Evolutionary conservation across 2,888 invertebrate species (phyloP).

Genomic region (Neoaliturus tenellus): DNA sequence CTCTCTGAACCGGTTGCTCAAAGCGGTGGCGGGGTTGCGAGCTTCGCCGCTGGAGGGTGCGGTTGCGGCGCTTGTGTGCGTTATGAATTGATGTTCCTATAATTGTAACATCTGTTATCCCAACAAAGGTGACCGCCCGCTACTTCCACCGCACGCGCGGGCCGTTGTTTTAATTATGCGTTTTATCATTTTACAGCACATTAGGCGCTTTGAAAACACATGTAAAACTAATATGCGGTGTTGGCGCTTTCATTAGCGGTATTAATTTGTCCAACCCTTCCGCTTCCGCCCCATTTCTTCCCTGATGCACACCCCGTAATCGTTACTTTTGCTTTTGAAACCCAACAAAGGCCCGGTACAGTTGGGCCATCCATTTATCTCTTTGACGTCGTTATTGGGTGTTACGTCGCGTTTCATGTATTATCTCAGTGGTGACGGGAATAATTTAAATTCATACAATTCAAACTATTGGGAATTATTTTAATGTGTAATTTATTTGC

Average conservation of each 20-base stretch:
- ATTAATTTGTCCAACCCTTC: conserved; percentile 25
- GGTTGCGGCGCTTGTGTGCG: conserved; percentile 3
- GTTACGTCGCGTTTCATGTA: too few relatives aligned
- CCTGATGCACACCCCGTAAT: conserved; percentile 11
- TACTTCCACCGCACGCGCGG: conserved; percentile 31
- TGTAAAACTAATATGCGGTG: conserved; percentile 46
- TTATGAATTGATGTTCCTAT: conserved; percentile 41
- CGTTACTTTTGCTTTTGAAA: conserved; percentile 44
- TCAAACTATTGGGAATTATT: too few relatives aligned
- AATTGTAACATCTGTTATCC: conserved; percentile 25
- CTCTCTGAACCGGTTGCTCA: not conserved
- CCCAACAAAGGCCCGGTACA: conserved; percentile 13
- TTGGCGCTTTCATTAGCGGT: conserved; percentile 27
- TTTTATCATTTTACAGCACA: conserved; percentile 50
- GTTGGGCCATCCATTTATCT: conserved; percentile 1
- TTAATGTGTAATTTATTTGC: too few relatives aligned
- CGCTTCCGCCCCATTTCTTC: conserved; percentile 47
- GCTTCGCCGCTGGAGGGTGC: too few relatives aligned
- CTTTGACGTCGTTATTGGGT: not conserved
- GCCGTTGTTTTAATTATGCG: conserved; percentile 47
- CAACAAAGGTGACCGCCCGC: conserved; percentile 29
- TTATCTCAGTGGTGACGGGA: too few relatives aligned
- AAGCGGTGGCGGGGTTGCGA: not conserved
- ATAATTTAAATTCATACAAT: too few relatives aligned
- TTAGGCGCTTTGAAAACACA: conserved; percentile 44